Percentiles rank a stretch among this genome's conserved stretches.
phyloP scores from a whole-genome alignment of 2,113 vertebrate species.

The Mesocricetus auratus region DNA sequence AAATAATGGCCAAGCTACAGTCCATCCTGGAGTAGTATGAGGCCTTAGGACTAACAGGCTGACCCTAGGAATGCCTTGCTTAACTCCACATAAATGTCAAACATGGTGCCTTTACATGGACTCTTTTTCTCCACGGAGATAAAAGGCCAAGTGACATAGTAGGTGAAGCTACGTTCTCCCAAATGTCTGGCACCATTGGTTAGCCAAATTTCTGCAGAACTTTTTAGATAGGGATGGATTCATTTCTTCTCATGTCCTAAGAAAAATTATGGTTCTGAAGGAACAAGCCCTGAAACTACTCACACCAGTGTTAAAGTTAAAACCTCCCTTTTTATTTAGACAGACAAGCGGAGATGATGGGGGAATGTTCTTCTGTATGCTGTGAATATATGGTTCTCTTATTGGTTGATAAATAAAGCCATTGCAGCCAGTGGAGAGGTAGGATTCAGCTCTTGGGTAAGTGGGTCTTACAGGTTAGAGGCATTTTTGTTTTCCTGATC shows the following conservation, averaged over 20 bases:
- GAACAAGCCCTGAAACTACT: background rate
- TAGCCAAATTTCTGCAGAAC: background rate
- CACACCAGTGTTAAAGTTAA: background rate
- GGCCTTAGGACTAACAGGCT: background rate
- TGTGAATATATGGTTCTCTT: no score
- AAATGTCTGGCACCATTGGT: background rate
- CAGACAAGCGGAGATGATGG: no score
- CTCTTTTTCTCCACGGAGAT: background rate
- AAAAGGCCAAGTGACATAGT: background rate
- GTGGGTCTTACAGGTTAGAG: background rate
- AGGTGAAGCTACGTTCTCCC: background rate
- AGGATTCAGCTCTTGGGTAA: background rate
- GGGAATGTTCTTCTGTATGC: no score
- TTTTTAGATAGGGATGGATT: background rate
- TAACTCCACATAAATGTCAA: background rate
- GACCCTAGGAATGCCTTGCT: background rate
- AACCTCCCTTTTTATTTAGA: no score
- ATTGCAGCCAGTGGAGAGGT: no score
- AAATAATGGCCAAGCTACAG: background rate
- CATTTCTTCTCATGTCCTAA: background rate
- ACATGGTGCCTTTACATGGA: background rate
- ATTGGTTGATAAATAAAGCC: no score
- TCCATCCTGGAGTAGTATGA: background rate
- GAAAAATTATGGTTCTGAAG: background rate
- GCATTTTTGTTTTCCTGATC: background rate